Evolutionary conservation across 2,888 invertebrate species (phyloP).

Genomic region (Protula sp.): DNA sequence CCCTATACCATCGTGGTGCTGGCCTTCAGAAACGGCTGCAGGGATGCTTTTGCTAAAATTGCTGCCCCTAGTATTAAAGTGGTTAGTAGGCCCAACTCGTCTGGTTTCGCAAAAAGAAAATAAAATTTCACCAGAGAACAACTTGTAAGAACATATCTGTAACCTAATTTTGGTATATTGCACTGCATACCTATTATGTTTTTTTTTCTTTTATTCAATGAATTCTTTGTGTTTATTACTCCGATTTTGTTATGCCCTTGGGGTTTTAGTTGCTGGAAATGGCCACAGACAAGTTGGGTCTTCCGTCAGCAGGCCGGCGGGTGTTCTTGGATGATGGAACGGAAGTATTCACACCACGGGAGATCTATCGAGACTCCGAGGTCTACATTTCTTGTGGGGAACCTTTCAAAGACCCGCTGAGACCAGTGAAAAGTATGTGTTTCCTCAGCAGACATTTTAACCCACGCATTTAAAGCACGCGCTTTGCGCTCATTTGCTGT

Average conservation of each 20-base stretch:
- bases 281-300: slow-evolving; percentile 45
- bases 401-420: slow-evolving; percentile 45
- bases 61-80: slow-evolving; percentile 48
- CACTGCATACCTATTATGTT: too few species aligned
- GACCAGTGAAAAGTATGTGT: slow-evolving; percentile 36
- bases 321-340: slow-evolving; percentile 48
- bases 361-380: slow-evolving; percentile 40
- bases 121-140: too few species aligned
- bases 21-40: slow-evolving; percentile 46
- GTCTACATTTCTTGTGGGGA: slow-evolving; percentile 50
- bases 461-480: too few species aligned
- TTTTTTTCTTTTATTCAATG: too few species aligned
- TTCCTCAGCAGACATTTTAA: too few species aligned
- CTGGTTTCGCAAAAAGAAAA: not conserved
- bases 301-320: slow-evolving; percentile 49
- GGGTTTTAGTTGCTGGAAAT: slow-evolving; percentile 45
- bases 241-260: too few species aligned
- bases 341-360: slow-evolving; percentile 39
- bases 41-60: slow-evolving; percentile 37
- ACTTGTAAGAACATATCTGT: too few species aligned
- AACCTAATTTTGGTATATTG: too few species aligned
- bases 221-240: too few species aligned
- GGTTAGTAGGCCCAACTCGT: slow-evolving; percentile 28
- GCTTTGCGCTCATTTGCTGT: too few species aligned
- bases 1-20: slow-evolving; percentile 40